Evolutionary conservation across 2,113 vertebrate species (phyloP).

Genomic region (Mesembrinibis cayennensis): DNA sequence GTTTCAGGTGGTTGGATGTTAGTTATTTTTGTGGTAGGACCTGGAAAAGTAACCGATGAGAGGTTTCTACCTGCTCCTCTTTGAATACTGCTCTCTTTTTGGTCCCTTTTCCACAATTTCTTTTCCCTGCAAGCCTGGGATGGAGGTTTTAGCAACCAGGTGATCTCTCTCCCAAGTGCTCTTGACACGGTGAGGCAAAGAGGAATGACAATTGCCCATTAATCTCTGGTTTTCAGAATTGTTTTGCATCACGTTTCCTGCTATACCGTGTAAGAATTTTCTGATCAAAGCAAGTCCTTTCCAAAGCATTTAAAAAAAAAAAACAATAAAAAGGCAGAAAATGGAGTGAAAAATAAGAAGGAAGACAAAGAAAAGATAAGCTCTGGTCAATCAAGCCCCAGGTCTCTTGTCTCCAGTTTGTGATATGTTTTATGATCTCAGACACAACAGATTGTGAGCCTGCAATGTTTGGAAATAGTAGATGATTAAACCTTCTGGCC

Average conservation of each 20-base stretch:
- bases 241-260: neutral
- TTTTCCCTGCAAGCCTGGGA: neutral
- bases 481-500: slow-evolving; percentile 96
- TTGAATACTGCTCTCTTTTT: neutral
- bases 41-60: neutral
- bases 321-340: neutral
- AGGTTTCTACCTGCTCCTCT: neutral
- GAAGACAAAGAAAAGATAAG: slow-evolving; percentile 51
- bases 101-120: neutral
- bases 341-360: slow-evolving; percentile 44
- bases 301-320: neutral
- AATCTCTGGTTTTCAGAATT: neutral
- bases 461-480: slow-evolving; percentile 93
- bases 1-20: neutral
- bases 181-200: neutral
- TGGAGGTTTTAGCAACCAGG: neutral
- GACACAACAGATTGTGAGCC: slow-evolving; percentile 77
- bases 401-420: slow-evolving; percentile 59
- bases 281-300: neutral
- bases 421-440: slow-evolving; percentile 78
- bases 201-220: neutral
- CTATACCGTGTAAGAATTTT: neutral
- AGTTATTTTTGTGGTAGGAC: neutral
- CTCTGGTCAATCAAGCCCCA: slow-evolving; percentile 43
- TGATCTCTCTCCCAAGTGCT: neutral